Conservation (phyloP, 2,113 vertebrate genomes). For the Polypterus bichir region DNA sequence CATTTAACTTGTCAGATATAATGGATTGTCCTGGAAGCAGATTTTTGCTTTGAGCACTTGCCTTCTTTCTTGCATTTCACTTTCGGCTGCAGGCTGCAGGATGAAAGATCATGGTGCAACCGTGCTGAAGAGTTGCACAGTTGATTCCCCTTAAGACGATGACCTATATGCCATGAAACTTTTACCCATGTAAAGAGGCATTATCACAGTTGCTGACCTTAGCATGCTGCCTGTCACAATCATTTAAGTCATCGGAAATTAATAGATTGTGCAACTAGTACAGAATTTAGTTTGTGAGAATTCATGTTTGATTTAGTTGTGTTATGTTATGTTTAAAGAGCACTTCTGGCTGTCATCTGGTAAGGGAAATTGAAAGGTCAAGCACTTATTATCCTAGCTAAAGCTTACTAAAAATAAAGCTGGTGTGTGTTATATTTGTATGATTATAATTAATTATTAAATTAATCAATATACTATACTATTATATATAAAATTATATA, state of each 20-base stretch:
- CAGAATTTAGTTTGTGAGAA: conserved; percentile 38
- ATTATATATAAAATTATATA: no score
- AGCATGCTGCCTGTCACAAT: conserved; percentile 47
- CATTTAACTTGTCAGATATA: conserved; percentile 86
- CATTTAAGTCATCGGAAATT: conserved; percentile 45
- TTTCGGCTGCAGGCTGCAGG: conserved; percentile 54
- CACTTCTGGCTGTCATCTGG: no score
- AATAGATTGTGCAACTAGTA: conserved; percentile 45
- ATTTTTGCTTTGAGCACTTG: conserved; percentile 68
- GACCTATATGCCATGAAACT: conserved; percentile 51
- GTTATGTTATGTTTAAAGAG: no score
- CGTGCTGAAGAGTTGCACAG: conserved; percentile 34
- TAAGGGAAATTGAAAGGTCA: no score
- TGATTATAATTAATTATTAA: no score
- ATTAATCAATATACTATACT: no score
- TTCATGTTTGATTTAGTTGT: background rate
- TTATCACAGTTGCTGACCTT: conserved; percentile 48
- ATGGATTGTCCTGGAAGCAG: conserved; percentile 83
- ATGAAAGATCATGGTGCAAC: conserved; percentile 57
- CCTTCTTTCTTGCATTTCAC: conserved; percentile 55
- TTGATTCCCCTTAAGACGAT: conserved; percentile 51
- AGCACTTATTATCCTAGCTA: no score
- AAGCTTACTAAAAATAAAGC: no score
- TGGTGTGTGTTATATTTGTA: no score
- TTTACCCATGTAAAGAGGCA: conserved; percentile 49